Base-by-base conservation (phyloP, 1,140 invertebrate species). In the Nephila pilipes region DNA sequence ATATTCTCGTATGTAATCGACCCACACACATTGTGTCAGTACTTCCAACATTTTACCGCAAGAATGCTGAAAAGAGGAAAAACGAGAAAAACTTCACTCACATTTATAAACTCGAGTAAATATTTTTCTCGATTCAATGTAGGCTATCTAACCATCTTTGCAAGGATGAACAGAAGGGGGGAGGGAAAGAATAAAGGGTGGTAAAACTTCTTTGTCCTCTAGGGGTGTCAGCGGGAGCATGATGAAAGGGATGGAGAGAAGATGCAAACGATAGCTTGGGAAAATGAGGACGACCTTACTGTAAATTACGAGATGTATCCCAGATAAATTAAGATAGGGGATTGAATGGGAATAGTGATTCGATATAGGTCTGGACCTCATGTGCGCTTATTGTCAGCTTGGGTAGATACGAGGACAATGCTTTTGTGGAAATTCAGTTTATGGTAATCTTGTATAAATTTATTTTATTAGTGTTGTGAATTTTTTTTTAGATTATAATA, bases 311-410 rank as follows among this genome's bases (percentile, higher is more conserved):
- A 69, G 87, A 69, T 88, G 60, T 69, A 8, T n/a, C 63, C 46
- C 38, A 60, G 83, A 88, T 88, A 88, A 88, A 88, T 88, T 88
- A 88, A 69, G 63, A 32, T 20, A 46, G 87, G 87, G 60, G 46
- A 88, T 88, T 88, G 87, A 69, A 88, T 75, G 36, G 58, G 36
- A 22, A 12, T n/a, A 12, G 38, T 46, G 80, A n/a, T 55, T 55
- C 38, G 3, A 14, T 25, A 25, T 29, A 69, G 29, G 25, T 69
- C 29, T 29, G 65, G 65, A 22, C 29, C 29, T 25, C 16, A 32
- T 69, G 65, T 69, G 29, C 12, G 16, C 29, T 14, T 69, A 69
- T 69, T 69, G 65, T 69, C 25, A 16, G 29, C n/a, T 69, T 25
- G 65, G 14, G 65, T 14, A 3, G 65, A 69, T 69, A 69, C 29